Evolutionary conservation across 2,888 invertebrate species (phyloP), one percentile per base, ranked within the genome.

Genomic region (Gisinianus flammeolus): DNA sequence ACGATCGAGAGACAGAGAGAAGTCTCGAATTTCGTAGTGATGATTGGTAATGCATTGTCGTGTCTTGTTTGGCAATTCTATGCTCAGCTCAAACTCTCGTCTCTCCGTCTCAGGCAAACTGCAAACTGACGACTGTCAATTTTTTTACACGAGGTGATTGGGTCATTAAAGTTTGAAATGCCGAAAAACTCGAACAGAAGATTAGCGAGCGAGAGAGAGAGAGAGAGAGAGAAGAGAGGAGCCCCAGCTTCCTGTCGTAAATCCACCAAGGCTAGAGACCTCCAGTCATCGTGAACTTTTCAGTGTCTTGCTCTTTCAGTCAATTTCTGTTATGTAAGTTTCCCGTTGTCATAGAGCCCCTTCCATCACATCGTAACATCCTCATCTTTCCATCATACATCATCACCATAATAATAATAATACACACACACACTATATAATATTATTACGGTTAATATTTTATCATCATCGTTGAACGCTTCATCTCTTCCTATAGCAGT

Each of bases 111-210:
- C n/a, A n/a, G n/a, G n/a, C 35, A 35, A 35, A 35, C 35, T 35
- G 6, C 35, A 35, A 44, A 44, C 44, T 44, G 16, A n/a, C 19
- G 44, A 33, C 67, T 33, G 28, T 67, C 26, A 33, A 31, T 67
- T 67, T 66, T 66, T 66, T 16, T 33, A 33, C 62, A 62, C 56
- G 33, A n/a, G 73, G 64, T 26, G 73, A 73, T 73, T 73, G 73
- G 73, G 73, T 73, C 58, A 62, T 73, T 73, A 73, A 62, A 73
- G 73, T 73, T 73, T 73, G 62, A 33, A 35, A 64, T 68, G 58
- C 62, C 62, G 62, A 68, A 68, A 68, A 68, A 68, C 44, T 68
- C 16, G 68, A 68, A 30, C 6, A 68, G 19, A 66, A 30, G 62
- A 24, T 30, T 12, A 30, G 6, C 5, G 31, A 66, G 22, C 44